phyloP scores from a whole-genome alignment of 2,797 vertebrate genomes.

The Cryptoblepharus egeriae region DNA sequence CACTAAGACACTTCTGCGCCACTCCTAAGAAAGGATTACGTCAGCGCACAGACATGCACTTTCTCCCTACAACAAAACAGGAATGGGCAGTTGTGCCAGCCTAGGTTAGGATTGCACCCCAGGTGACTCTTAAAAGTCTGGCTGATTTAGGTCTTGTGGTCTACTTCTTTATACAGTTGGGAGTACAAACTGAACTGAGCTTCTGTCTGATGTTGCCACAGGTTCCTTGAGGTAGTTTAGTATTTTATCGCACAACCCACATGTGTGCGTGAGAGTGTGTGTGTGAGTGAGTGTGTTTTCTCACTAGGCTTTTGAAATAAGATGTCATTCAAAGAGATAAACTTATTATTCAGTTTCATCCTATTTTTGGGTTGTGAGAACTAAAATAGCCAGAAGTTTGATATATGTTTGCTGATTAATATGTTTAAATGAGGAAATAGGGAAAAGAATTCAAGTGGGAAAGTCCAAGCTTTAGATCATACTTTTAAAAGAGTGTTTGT shows the following conservation, averaged over 20 bases:
- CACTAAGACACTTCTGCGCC: too few species aligned
- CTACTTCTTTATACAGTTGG: too few species aligned
- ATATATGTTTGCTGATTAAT: slow-evolving; percentile 21
- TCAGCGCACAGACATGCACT: too few species aligned
- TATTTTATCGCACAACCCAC: too few species aligned
- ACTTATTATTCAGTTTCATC: slow-evolving; percentile 19
- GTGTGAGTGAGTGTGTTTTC: too few species aligned
- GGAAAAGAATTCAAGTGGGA: slow-evolving; percentile 37
- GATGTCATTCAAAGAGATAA: slow-evolving; percentile 25
- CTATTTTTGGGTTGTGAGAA: slow-evolving; percentile 29
- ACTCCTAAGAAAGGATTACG: too few species aligned
- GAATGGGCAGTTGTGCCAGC: too few species aligned
- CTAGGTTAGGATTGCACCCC: too few species aligned
- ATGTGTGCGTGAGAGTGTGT: too few species aligned
- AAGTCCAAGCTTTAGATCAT: slow-evolving; percentile 42
- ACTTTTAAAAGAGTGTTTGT: slow-evolving; percentile 43
- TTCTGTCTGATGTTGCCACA: background rate
- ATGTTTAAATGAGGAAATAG: slow-evolving; percentile 27
- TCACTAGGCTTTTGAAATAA: slow-evolving; percentile 8
- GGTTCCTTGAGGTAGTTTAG: too few species aligned
- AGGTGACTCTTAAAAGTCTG: background rate
- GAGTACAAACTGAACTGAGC: background rate
- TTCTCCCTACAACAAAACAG: too few species aligned
- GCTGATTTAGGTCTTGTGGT: background rate
- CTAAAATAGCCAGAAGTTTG: slow-evolving; percentile 28